Evolutionary conservation across 2,797 vertebrate genomes (phyloP).

Genomic region (Takifugu rubripes): DNA sequence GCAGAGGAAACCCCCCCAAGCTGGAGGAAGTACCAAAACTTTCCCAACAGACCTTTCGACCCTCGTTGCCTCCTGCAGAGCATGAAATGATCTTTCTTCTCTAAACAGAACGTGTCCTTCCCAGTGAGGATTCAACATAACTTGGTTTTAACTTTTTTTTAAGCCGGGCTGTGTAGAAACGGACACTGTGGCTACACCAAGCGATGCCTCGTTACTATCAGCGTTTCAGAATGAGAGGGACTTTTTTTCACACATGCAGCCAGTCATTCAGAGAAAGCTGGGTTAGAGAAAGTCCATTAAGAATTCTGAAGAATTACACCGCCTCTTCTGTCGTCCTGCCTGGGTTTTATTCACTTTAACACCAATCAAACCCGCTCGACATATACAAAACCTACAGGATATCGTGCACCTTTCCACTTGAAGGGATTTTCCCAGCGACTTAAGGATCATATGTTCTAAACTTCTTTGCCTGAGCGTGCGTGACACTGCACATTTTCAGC

Average conservation of each 20-base stretch:
- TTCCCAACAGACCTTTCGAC: slow-evolving; percentile 31
- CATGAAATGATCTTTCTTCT: not conserved
- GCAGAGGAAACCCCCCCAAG: slow-evolving; percentile 38
- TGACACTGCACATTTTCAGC: slow-evolving; percentile 12
- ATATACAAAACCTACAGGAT: no score
- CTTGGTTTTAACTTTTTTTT: not conserved
- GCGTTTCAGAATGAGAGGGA: slow-evolving; percentile 58
- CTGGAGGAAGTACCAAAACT: slow-evolving; percentile 44
- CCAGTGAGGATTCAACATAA: not conserved
- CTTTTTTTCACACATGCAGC: slow-evolving; percentile 46
- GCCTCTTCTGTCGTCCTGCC: slow-evolving; percentile 37
- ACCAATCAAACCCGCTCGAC: slow-evolving; percentile 21
- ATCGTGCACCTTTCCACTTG: no score
- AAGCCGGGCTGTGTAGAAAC: slow-evolving; percentile 14
- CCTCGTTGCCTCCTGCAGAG: slow-evolving; percentile 20
- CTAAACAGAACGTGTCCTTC: not conserved
- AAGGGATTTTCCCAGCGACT: no score
- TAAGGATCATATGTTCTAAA: no score
- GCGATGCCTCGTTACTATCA: slow-evolving; percentile 11
- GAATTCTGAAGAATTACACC: slow-evolving; percentile 52
- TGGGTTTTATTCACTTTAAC: slow-evolving; percentile 7
- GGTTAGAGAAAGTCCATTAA: slow-evolving; percentile 67
- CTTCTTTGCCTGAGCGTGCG: not conserved
- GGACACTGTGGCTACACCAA: not conserved
- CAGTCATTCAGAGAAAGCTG: slow-evolving; percentile 64